A percentile compares a stretch with the other conserved stretches of the same genome.
Conservation (phyloP, 35 echinoderm and acorn worm genomes). For the Lytechinus variegatus region DNA sequence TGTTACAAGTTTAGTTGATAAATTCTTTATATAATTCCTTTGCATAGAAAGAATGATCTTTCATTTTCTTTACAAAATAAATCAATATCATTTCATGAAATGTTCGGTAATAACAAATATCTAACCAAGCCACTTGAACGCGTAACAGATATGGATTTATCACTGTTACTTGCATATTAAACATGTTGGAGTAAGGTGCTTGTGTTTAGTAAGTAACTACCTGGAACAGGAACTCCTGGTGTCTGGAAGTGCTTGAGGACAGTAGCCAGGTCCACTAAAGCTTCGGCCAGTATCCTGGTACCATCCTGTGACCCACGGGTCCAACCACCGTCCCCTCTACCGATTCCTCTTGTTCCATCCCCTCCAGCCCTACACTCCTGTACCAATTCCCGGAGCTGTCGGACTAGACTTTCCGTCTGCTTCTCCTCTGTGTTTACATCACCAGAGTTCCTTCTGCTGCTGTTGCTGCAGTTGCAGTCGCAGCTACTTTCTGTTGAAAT, state of each 20-base stretch:
- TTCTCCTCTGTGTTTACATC: not conserved
- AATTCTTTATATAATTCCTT: no score
- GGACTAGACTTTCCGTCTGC: not conserved
- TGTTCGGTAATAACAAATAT: no score
- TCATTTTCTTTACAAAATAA: no score
- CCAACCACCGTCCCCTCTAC: not conserved
- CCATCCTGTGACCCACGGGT: not conserved
- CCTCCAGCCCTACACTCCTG: not conserved
- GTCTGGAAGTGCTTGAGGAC: slow-evolving; percentile 63
- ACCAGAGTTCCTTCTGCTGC: not conserved
- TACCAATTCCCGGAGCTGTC: slow-evolving; percentile 43
- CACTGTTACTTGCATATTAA: no score
- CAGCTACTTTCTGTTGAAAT: slow-evolving; percentile 17
- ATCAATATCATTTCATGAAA: no score
- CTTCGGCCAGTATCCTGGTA: slow-evolving; percentile 34
- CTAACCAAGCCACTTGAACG: no score
- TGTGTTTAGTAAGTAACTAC: not conserved
- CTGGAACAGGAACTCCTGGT: slow-evolving; percentile 54
- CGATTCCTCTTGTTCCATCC: not conserved
- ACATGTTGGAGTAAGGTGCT: no score
- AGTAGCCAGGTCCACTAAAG: slow-evolving; percentile 53
- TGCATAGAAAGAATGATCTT: no score
- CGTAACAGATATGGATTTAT: no score
- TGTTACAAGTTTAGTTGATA: no score
- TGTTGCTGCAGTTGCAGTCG: slow-evolving; percentile 19